Percentiles rank a stretch among this genome's conserved stretches.
phyloP scores from a whole-genome alignment of 2,113 vertebrate genomes.

The Centrocercus urophasianus region DNA sequence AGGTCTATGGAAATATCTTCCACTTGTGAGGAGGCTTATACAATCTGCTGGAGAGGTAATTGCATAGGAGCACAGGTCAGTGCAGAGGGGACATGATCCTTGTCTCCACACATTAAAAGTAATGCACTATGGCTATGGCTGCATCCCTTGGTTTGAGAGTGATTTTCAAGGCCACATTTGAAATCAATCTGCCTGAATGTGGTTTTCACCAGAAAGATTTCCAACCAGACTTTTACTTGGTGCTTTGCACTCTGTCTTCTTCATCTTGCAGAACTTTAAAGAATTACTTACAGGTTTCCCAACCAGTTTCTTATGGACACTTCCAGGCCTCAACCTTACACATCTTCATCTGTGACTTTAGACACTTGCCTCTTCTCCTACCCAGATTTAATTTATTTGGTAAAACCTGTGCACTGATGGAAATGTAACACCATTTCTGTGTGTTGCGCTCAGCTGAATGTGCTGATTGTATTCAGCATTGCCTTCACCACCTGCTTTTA shows the following conservation, averaged over 20 bases:
- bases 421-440: not conserved
- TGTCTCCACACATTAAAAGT: conserved; percentile 29
- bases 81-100: conserved; percentile 12
- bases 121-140: not conserved
- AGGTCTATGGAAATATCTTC: conserved; percentile 48
- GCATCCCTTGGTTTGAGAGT: not conserved
- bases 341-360: not conserved
- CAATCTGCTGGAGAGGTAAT: conserved; percentile 46
- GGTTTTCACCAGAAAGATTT: conserved; percentile 16
- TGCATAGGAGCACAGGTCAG: conserved; percentile 23
- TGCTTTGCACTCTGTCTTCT: not conserved
- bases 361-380: not conserved
- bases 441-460: not conserved
- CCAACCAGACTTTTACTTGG: not conserved
- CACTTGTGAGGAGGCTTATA: conserved; percentile 39
- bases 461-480: not conserved
- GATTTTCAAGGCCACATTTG: conserved; percentile 37
- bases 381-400: not conserved
- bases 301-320: not conserved
- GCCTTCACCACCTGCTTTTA: not conserved
- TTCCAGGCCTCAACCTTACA: not conserved
- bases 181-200: conserved; percentile 19
- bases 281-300: not conserved
- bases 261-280: not conserved
- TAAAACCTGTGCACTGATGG: not conserved